phyloP scores from a whole-genome alignment of 1,140 invertebrate genomes.

The Zaprionus camerounensis region DNA sequence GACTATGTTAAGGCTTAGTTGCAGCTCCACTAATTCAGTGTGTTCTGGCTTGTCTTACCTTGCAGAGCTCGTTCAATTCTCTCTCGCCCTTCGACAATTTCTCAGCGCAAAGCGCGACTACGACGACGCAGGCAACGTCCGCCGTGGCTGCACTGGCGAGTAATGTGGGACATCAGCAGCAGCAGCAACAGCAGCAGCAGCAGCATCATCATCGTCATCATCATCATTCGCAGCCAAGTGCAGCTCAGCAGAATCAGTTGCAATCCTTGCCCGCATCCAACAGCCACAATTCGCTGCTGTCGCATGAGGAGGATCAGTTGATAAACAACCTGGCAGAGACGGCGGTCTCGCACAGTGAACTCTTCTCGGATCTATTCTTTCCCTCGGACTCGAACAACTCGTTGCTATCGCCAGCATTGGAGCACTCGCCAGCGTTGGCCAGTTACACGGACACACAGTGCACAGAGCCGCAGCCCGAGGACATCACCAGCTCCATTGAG shows the following conservation, averaged over 20 bases:
- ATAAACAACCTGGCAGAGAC: slow-evolving; percentile 75
- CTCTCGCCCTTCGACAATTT: slow-evolving; percentile 83
- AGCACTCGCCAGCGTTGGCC: slow-evolving; percentile 44
- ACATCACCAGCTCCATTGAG: slow-evolving; percentile 77
- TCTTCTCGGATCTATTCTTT: slow-evolving; percentile 82
- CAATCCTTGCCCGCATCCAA: slow-evolving; percentile 41
- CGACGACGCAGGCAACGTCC: slow-evolving; percentile 56
- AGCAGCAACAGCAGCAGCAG: slow-evolving; percentile 50
- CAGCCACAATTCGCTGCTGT: slow-evolving; percentile 62
- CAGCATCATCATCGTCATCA: slow-evolving; percentile 46
- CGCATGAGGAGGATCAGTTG: slow-evolving; percentile 78
- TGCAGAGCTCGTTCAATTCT: slow-evolving; percentile 84
- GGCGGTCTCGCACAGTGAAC: slow-evolving; percentile 71
- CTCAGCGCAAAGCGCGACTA: slow-evolving; percentile 71
- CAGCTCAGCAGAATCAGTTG: slow-evolving; percentile 48
- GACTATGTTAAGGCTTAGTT: neutral
- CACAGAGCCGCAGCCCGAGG: slow-evolving; percentile 52
- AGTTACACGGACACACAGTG: slow-evolving; percentile 59
- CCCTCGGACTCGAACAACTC: slow-evolving; percentile 80
- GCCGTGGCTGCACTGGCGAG: slow-evolving; percentile 35
- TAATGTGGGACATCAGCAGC: slow-evolving; percentile 26
- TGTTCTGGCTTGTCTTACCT: slow-evolving; percentile 48
- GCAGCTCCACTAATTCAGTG: slow-evolving; percentile 57
- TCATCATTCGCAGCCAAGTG: slow-evolving; percentile 42
- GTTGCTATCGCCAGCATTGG: slow-evolving; percentile 64